Percentiles rank a stretch among this genome's conserved stretches.
Evolutionary conservation across 2,888 invertebrate species (phyloP).

Genomic region (Lasioglossum calceatum): DNA sequence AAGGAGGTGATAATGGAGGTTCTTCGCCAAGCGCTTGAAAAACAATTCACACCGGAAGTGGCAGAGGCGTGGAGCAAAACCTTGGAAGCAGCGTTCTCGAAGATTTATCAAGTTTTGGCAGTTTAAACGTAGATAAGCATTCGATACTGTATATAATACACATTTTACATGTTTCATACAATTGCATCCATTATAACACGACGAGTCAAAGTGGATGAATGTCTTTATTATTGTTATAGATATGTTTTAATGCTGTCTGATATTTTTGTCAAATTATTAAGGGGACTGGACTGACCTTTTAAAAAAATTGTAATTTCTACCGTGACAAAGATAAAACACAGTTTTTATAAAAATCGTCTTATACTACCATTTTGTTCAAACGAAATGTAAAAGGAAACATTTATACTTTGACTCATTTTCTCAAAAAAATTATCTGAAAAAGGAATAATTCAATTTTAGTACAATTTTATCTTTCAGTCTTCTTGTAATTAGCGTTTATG

Average conservation of each 20-base stretch:
- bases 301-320: background rate
- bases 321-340: too few species aligned
- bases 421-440: background rate
- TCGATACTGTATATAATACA: background rate
- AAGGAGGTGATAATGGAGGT: slow-evolving; percentile 82
- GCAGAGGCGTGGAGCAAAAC: slow-evolving; percentile 84
- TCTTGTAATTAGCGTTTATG: background rate
- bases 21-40: slow-evolving; percentile 83
- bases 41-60: slow-evolving; percentile 82
- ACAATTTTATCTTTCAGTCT: background rate
- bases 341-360: background rate
- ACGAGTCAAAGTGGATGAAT: background rate
- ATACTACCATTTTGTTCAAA: background rate
- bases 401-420: background rate
- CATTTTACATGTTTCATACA: background rate
- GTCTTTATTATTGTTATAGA: background rate
- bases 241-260: background rate
- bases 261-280: background rate
- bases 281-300: background rate
- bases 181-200: background rate
- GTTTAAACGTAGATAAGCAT: slow-evolving; percentile 8
- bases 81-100: slow-evolving; percentile 79
- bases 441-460: background rate
- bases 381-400: background rate
- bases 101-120: slow-evolving; percentile 70